Evolutionary conservation across 2,797 vertebrate species (phyloP), one percentile per base, ranked within the genome.

Genomic region (Selene dorsalis): DNA sequence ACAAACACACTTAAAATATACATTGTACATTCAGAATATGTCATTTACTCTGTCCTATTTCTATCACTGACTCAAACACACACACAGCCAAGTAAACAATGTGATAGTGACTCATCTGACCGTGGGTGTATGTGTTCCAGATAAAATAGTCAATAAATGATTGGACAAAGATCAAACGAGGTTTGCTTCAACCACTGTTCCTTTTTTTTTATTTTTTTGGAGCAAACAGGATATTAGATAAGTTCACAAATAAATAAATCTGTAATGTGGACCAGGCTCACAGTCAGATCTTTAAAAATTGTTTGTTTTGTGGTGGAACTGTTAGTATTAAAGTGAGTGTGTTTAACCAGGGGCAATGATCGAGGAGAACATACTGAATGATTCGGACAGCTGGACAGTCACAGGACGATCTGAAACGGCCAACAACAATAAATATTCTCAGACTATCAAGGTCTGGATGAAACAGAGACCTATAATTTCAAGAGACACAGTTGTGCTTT

Each of bases 171-270:
- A 67, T 79, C 26, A 57, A 71, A 70, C 12, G 8, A 16, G 4
- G 1, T 43, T 47, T 39, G 18, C 14, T 68, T 80, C n/a, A 64
- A 60, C 30, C 39, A 3, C 38, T 53, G 2, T 69, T 69, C 0
- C 43, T 65, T 65, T 77, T 22, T 57, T 50, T 35, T 65, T n/a
- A n/a, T n/a, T 65, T 77, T 7, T 43, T 43, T 43, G 14, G 26
- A 45, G 3, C 41, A 67, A 48, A 60, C 38, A 35, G 17, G 30
- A 73, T 14, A 47, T 70, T 75, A 78, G 6, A 47, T 55, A 4
- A 8, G 18, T 22, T 32, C 20, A 26, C 4, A 63, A 67, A 65
- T 66, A 70, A 71, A 79, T 28, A 77, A 24, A 30, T 1, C 6
- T 35, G 11, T 8, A 38, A 57, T 66, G 26, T 6, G 22, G 58